Evolutionary conservation across 1,140 invertebrate species (phyloP).

Genomic region (Andricus grossulariae): DNA sequence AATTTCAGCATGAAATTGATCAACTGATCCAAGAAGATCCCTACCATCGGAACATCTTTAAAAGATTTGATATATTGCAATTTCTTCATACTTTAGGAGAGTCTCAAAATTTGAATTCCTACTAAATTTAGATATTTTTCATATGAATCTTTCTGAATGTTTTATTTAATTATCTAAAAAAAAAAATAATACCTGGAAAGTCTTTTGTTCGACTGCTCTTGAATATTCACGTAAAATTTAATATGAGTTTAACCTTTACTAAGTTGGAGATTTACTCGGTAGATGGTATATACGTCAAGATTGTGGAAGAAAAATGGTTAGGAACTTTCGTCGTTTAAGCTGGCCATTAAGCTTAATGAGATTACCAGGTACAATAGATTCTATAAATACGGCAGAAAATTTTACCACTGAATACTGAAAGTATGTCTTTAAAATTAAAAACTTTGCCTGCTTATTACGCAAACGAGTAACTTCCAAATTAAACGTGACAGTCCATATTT

Average conservation of each 20-base stretch:
- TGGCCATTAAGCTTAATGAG: slow-evolving; percentile 64
- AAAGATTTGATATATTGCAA: too few species aligned
- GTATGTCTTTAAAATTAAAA: neutral
- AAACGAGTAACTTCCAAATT: slow-evolving; percentile 23
- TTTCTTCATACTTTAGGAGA: too few species aligned
- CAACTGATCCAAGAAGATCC: too few species aligned
- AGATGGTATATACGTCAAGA: slow-evolving; percentile 42
- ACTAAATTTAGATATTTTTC: too few species aligned
- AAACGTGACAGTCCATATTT: neutral
- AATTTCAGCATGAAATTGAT: too few species aligned
- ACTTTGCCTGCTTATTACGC: neutral
- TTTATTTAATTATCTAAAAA: neutral
- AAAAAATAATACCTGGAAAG: neutral
- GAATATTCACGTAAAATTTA: slow-evolving; percentile 28
- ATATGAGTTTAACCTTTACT: slow-evolving; percentile 27
- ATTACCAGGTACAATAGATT: slow-evolving; percentile 58
- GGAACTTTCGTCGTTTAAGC: slow-evolving; percentile 61
- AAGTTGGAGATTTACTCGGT: slow-evolving; percentile 16
- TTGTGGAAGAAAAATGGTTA: slow-evolving; percentile 54
- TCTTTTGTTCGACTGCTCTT: slow-evolving; percentile 14
- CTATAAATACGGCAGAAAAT: slow-evolving; percentile 56
- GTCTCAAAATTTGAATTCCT: too few species aligned
- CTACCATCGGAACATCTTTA: too few species aligned
- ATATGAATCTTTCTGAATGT: neutral
- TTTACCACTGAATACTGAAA: slow-evolving; percentile 42